Conservation (phyloP, 2,113 vertebrate genomes). For the Tachycineta bicolor region DNA sequence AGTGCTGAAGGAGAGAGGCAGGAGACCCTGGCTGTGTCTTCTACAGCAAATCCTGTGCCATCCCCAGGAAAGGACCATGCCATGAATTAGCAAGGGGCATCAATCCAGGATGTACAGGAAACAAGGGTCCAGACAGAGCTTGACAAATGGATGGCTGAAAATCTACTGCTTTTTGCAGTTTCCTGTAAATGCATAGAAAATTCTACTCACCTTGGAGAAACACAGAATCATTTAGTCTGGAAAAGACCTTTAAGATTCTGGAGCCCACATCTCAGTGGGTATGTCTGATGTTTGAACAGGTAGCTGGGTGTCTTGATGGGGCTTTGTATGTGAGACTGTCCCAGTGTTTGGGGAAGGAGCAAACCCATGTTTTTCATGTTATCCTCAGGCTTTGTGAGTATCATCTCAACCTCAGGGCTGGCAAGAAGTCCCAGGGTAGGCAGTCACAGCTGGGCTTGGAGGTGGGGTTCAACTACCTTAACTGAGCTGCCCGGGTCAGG, state of each 20-base stretch:
- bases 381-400: neutral
- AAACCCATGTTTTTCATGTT: fast-evolving
- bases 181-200: neutral
- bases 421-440: neutral
- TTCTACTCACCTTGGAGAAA: neutral
- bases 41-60: neutral
- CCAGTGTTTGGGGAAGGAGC: neutral
- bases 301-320: neutral
- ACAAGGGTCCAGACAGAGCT: neutral
- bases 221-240: neutral
- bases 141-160: neutral
- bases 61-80: neutral
- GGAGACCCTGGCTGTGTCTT: neutral
- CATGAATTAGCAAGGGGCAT: neutral
- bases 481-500: neutral
- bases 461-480: neutral
- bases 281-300: neutral
- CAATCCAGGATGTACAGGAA: neutral
- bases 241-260: neutral
- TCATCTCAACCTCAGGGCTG: neutral
- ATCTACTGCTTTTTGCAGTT: neutral
- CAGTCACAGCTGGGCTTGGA: neutral
- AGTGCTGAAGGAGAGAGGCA: neutral
- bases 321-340: neutral
- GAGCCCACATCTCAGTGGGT: neutral